Evolutionary conservation across 2,888 invertebrate species (phyloP), one percentile per base, ranked within the genome.

Genomic region (Terebella lapidaria): DNA sequence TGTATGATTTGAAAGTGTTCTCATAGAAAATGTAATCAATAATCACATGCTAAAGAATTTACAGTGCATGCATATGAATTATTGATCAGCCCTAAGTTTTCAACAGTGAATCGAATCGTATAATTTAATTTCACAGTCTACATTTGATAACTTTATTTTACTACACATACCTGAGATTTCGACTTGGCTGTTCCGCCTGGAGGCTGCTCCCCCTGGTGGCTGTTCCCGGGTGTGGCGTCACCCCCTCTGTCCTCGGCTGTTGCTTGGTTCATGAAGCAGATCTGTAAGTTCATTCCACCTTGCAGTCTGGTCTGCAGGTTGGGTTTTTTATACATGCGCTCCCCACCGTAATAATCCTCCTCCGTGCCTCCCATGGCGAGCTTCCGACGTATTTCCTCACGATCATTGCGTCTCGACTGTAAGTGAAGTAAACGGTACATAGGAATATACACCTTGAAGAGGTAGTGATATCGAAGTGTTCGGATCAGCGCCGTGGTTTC

Each of bases 201-300:
- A 15, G 42, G 10, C 42, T 35, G 42, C n/a, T 15, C 42, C n/a
- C 42, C 42, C 10, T 10, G 10, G n/a, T 10, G 42, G 42, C 42
- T 35, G n/a, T 35, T 35, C 42, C 42, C 42, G 10, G 10, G 42
- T 15, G 10, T n/a, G 42, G 42, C n/a, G 10, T n/a, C 42, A 35
- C 42, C 42, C 42, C 10, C 42, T 35, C 42, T 10, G 27, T 30
- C 22, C n/a, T 56, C 62, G 20, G 30, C 51, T 18, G 60, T 57
- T 3, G 71, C 66, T 51, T 94, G 93, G 81, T 94, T 93, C 90
- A 94, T 91, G 82, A 93, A 94, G 84, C 94, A 94, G 74, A 94
- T 92, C 85, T 93, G 93, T 56, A 94, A 87, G 83, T 92, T 93
- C 89, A 90, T 92, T 70, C 91, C 80, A 53, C 78, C 76, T 62